Conservation (phyloP, 2,113 vertebrate genomes). For the Monopterus albus region DNA sequence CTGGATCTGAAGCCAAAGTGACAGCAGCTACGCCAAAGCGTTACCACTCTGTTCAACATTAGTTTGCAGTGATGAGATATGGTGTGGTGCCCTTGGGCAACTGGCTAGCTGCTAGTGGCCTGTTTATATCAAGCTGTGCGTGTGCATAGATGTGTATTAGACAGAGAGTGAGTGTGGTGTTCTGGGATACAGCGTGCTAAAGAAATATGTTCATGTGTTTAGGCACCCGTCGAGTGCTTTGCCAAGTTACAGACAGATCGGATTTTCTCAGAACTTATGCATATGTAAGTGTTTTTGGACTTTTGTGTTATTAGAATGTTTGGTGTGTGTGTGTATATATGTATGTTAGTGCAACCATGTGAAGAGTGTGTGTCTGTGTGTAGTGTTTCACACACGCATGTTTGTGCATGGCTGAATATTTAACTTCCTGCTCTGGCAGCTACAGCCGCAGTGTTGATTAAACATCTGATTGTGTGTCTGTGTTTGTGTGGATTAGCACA, state of each 20-base stretch:
- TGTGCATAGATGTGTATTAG: conserved; percentile 6
- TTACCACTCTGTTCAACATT: conserved; percentile 54
- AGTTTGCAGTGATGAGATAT: conserved; percentile 62
- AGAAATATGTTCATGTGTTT: conserved; percentile 26
- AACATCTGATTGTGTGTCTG: conserved; percentile 24
- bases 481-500: conserved; percentile 42
- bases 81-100: conserved; percentile 50
- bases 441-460: conserved; percentile 43
- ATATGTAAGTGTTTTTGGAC: conserved; percentile 12
- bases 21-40: conserved; percentile 60
- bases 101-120: conserved; percentile 44
- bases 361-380: background rate
- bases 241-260: conserved; percentile 13
- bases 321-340: background rate
- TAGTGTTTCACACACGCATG: conserved; percentile 12
- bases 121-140: conserved; percentile 31
- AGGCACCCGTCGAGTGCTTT: background rate
- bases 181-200: conserved; percentile 29
- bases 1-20: conserved; percentile 75
- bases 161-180: conserved; percentile 3
- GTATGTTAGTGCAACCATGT: background rate
- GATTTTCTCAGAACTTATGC: conserved; percentile 20
- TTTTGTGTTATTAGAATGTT: conserved; percentile 1
- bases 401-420: conserved; percentile 41
- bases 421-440: conserved; percentile 33